Conservation (phyloP, 2,113 vertebrate species). For the Nerophis ophidion region DNA sequence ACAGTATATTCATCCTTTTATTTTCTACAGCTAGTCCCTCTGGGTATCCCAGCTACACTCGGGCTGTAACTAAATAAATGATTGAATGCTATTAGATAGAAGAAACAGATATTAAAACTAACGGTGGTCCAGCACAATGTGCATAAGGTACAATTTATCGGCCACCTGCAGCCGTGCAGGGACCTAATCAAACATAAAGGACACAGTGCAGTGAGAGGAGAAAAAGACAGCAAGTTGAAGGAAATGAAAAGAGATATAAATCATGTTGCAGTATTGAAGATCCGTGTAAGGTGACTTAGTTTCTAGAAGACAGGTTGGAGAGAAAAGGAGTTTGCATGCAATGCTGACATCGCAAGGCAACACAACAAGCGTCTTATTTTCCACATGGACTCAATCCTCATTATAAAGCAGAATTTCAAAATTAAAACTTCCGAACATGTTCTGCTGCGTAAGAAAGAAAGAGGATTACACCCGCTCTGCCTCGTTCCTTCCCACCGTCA, state of each 20-base stretch:
- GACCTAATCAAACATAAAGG: constrained; percentile 6
- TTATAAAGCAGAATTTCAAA: constrained; percentile 14
- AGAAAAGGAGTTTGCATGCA: constrained; percentile 1
- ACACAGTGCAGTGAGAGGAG: not conserved
- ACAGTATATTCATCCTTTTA: too few relatives aligned
- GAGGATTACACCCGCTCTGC: constrained; percentile 44
- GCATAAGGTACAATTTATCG: not conserved
- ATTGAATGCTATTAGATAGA: not conserved
- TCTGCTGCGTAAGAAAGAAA: constrained; percentile 36
- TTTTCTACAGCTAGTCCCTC: too few relatives aligned
- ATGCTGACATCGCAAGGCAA: not conserved
- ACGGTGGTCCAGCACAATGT: not conserved
- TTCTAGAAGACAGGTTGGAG: not conserved
- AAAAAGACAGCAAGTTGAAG: constrained; percentile 1
- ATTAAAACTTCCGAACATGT: constrained; percentile 32
- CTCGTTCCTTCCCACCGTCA: constrained; percentile 44
- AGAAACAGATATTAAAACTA: not conserved
- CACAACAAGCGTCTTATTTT: not conserved
- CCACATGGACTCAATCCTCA: constrained; percentile 10
- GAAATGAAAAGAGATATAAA: constrained; percentile 31
- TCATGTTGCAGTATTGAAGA: constrained; percentile 5
- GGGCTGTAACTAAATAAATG: too few relatives aligned
- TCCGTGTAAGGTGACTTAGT: constrained; percentile 1
- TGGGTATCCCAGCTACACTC: too few relatives aligned
- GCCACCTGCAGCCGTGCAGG: not conserved